Base-by-base conservation (phyloP, 35 echinoderm and acorn worm species). In the Eucidaris tribuloides region DNA sequence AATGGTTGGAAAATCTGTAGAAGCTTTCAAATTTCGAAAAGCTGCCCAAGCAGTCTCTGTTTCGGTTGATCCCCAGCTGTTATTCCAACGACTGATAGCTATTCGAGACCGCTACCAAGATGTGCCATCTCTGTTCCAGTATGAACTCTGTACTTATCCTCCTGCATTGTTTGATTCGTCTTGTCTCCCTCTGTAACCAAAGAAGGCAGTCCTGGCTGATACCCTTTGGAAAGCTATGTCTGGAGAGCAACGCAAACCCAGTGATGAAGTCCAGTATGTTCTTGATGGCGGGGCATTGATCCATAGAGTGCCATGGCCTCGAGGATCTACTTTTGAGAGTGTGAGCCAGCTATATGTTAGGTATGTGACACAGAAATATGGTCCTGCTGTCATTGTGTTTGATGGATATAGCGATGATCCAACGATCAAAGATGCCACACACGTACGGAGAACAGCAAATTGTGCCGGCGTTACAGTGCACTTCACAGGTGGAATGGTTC, bases 221-320 rank as follows among this genome's bases (percentile, higher is more conserved):
- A 14, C 14, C 58, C 58, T 62, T 14, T 62, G 58, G 58, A n/a
- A n/a, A n/a, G n/a, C n/a, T n/a, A n/a, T n/a, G n/a, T n/a, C 49
- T 13, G n/a, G n/a, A n/a, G n/a, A n/a, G n/a, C n/a, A n/a, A n/a
- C n/a, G n/a, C n/a, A n/a, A n/a, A n/a, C n/a, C n/a, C n/a, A n/a
- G n/a, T n/a, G n/a, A n/a, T n/a, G 58, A 40, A 42, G 56, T 83
- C 24, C 55, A 63, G 62, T 46, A 84, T 70, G 81, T 70, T 58
- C 29, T 83, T 70, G 81, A 84, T 84, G 62, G 81, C n/a, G 81
- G 81, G 5, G 33, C 81, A 42, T 46, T 84, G 57, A 17, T 84
- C 15, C 62, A 70, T 46, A 34, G 81, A 34, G 39, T 84, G 24
- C 35, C 59, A 25, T 84, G 81, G 81, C 59, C 55, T 63, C 55